phyloP scores from a whole-genome alignment of 2,113 vertebrate genomes.

The Spheniscus mendiculus region DNA sequence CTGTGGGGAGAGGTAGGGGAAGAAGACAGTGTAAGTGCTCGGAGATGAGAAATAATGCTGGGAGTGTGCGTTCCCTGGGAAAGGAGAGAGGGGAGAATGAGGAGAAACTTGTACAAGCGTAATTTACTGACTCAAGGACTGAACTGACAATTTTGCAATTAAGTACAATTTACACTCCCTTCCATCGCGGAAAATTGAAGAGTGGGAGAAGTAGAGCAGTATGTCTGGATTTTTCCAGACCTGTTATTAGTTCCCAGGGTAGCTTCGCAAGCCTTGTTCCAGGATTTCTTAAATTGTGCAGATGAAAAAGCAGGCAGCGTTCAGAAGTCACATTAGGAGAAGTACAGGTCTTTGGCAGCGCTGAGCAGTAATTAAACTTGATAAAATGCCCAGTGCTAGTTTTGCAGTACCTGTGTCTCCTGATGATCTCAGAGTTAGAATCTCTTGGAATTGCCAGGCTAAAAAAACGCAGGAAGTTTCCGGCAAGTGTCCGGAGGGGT shows the following conservation, averaged over 20 bases:
- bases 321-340: neutral
- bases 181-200: slow-evolving; percentile 14
- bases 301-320: neutral
- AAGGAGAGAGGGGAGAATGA: neutral
- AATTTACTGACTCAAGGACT: slow-evolving; percentile 6
- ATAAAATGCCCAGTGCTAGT: neutral
- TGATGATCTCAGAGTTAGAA: neutral
- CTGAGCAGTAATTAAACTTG: neutral
- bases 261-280: neutral
- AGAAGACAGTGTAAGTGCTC: neutral
- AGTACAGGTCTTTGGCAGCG: neutral
- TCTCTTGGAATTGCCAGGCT: neutral
- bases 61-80: neutral
- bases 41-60: neutral
- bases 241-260: slow-evolving; percentile 43
- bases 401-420: neutral
- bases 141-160: slow-evolving; percentile 44
- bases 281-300: neutral
- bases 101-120: neutral
- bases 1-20: neutral
- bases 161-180: slow-evolving; percentile 38
- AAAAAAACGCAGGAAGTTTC: neutral
- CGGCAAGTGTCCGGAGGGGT: neutral
- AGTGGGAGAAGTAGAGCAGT: slow-evolving; percentile 14
- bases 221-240: slow-evolving; percentile 32